Base-by-base conservation (phyloP, 2,797 vertebrate species). In the Gambelia wislizenii region DNA sequence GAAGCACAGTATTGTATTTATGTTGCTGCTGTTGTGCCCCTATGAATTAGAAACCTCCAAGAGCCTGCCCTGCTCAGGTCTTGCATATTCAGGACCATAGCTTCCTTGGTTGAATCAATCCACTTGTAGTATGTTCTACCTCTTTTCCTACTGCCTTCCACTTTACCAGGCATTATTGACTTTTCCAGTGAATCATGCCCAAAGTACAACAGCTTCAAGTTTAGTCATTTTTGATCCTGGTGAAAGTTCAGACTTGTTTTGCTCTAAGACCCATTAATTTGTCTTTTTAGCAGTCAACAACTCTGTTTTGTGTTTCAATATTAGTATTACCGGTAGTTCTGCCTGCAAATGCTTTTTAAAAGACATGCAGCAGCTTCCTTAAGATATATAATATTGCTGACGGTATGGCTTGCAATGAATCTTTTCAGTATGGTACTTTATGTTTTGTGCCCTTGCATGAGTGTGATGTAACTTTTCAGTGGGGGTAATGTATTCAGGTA, bases 241-340 rank as follows among this genome's bases (percentile, higher is more conserved):
- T 67, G 8, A 67, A 33, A 67, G 33, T 10, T 67, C 30, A 67
- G 64, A 10, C 10, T 13, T 67, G 4, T 67, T 67, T 67, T 67
- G 64, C 12, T 67, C 64, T 67, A 33, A 33, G 64, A 67, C 12
- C 2, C 64, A 67, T 33, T 33, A 2, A 30, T 67, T 10, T 30
- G 30, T 33, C 64, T 67, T 30, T 67, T 67, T 67, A 67, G 10
- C 64, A 13, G 33, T 33, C 30, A 30, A 13, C 10, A 44, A 49
- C 89, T 91, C 89, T 86, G 87, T 88, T 94, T 93, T 95, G 91
- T 88, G 95, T 96, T 94, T 95, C 89, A 84, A 87, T 95, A 92
- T 94, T 90, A 92, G 89, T 92, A 91, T 94, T 95, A 93, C 93
- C 94, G n/a, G n/a, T n/a, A n/a, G n/a, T n/a, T 95, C 86, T 94